Conservation (phyloP, 2,888 invertebrate genomes). For the Dasypolia templi region DNA sequence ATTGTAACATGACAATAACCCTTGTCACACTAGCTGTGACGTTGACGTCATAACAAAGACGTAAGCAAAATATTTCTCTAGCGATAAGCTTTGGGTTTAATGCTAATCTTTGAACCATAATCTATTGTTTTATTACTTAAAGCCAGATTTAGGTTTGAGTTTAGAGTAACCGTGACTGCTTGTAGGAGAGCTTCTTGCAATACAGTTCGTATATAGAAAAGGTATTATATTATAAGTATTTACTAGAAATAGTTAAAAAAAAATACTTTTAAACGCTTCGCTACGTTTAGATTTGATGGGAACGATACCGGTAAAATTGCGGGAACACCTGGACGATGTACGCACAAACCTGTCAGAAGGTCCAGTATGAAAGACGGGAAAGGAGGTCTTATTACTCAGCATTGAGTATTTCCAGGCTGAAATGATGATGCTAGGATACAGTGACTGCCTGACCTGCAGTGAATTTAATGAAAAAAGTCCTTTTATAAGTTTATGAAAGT, state of each 20-base stretch:
- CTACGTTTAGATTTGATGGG: not conserved
- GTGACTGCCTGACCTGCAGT: too few relatives aligned
- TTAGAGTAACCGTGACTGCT: not conserved
- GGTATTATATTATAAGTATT: too few relatives aligned
- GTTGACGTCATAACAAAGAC: conserved; percentile 72
- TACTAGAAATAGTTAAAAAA: too few relatives aligned
- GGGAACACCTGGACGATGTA: not conserved
- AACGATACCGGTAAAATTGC: not conserved
- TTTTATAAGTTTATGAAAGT: not conserved
- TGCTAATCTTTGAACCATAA: conserved; percentile 55
- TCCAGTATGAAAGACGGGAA: too few relatives aligned
- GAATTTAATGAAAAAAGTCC: too few relatives aligned
- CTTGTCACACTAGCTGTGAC: conserved; percentile 74
- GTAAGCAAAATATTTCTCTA: conserved; percentile 62
- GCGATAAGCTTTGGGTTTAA: conserved; percentile 47
- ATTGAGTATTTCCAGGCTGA: too few relatives aligned
- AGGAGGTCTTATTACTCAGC: too few relatives aligned
- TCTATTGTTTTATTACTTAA: conserved; percentile 29
- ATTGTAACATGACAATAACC: conserved; percentile 84
- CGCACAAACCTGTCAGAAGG: too few relatives aligned
- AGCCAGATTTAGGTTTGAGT: conserved; percentile 18
- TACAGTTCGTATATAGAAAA: not conserved
- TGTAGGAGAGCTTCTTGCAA: not conserved
- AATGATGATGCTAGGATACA: too few relatives aligned
- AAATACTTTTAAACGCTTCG: not conserved